Evolutionary conservation across 2,888 invertebrate species (phyloP).

Genomic region (Eurytoma adleriae): DNA sequence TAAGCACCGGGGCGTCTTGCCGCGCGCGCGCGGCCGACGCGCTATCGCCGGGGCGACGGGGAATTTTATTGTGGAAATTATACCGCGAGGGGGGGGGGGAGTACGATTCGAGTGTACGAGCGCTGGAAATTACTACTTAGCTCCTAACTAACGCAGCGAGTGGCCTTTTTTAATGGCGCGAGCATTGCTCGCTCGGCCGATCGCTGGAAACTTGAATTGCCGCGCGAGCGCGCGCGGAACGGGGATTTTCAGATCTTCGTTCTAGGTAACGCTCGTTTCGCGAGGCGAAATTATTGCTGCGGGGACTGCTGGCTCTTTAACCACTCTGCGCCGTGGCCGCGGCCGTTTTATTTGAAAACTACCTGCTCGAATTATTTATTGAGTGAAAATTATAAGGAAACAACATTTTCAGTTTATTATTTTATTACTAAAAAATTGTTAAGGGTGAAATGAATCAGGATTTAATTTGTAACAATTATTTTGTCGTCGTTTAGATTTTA

Average conservation of each 20-base stretch:
- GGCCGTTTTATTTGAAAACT: too few relatives aligned
- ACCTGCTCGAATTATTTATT: too few relatives aligned
- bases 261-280: neutral
- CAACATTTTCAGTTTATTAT: too few relatives aligned
- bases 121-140: constrained; percentile 5
- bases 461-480: too few relatives aligned
- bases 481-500: too few relatives aligned
- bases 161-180: neutral
- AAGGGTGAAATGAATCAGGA: too few relatives aligned
- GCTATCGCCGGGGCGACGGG: neutral
- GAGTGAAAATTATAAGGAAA: too few relatives aligned
- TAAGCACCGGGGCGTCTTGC: neutral
- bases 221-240: neutral
- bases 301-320: neutral
- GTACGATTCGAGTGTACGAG: neutral
- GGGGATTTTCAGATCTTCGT: neutral
- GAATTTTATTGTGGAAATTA: constrained; percentile 49
- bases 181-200: neutral
- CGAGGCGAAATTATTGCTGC: neutral
- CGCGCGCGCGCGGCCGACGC: neutral
- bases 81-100: neutral
- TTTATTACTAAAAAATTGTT: too few relatives aligned
- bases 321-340: too few relatives aligned
- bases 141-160: constrained; percentile 1
- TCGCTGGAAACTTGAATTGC: neutral